These are phyloP conservation scores for Hemicentrotus pulcherrimus DNA, from an alignment of 35 echinoderm and acorn worm genomes.

Conservation along the genomic window DNA sequence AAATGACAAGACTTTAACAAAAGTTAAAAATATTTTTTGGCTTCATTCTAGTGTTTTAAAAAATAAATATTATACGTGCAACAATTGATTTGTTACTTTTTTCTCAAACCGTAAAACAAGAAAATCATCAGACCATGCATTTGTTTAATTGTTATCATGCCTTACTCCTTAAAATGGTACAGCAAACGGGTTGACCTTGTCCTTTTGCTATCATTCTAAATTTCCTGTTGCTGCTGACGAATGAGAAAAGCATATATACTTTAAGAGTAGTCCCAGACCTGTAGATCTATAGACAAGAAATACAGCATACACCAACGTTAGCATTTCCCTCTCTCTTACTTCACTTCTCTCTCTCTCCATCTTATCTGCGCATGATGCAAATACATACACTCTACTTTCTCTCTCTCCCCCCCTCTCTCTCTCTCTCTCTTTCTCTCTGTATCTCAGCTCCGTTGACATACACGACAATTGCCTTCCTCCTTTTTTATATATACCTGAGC, in stretches of 20 bases:
- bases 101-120: no score
- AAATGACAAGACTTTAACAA: no score
- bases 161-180: neutral
- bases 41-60: no score
- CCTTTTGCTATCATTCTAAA: neutral
- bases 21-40: no score
- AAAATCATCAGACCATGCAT: no score
- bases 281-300: neutral
- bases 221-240: neutral
- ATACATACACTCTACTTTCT: neutral
- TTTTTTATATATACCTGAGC: constrained; percentile 16
- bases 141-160: no score
- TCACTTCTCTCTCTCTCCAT: neutral
- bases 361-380: neutral
- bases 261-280: neutral
- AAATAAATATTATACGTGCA: no score
- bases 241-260: neutral
- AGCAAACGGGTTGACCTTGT: neutral
- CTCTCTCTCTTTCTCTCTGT: neutral
- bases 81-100: no score
- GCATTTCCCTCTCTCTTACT: neutral
- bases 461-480: constrained; percentile 6
- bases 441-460: neutral
- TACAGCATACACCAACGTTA: neutral
- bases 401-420: neutral